Base-by-base conservation (phyloP, 2,888 invertebrate genomes). In the Ectemnius lituratus region DNA sequence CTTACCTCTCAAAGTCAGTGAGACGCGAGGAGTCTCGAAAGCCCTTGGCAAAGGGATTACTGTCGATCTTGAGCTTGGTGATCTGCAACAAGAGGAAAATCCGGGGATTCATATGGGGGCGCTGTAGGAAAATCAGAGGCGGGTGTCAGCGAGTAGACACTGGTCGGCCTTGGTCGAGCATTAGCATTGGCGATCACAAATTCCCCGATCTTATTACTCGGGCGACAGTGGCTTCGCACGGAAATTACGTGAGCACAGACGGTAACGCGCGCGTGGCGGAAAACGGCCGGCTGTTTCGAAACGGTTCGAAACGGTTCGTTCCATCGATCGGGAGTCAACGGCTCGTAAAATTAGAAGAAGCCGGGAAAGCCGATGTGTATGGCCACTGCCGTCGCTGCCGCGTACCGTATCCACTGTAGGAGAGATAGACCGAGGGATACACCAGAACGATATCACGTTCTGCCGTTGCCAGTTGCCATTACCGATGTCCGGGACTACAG, bases 1-100 rank as follows among this genome's bases (percentile, higher is more conserved):
- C 92, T 92, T 91, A 95, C 95, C 95, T 93, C 89, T 95, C 95
- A 87, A 95, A 94, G 87, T 95, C 95, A 61, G 94, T 94, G 75
- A 96, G 93, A 73, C 96, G 92, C n/a, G 95, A 95, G 14, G 96
- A 96, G 90, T 96, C 96, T 79, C 96, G 92, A 91, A 96, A 96
- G 20, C 96, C 96, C 91, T 96, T 96, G 62, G 96, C 96, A 90
- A 96, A 96, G 72, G 96, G 96, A 90, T 96, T 96, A 88, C 95
- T 95, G 92, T 96, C 96, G 86, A 96, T 96, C 92, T 96, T 96
- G 88, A 96, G 91, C 89, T 96, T 96, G 62, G 96, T 96, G 85
- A 96, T 96, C 94, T 98, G 89, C 66, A 90, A 90, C 79, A 74
- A 58, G 57, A 66, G 60, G 61, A 62, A 49, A 45, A 57, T 11